Evolutionary conservation across 1,140 invertebrate genomes (phyloP).

Genomic region (Sitobion miscanthi): DNA sequence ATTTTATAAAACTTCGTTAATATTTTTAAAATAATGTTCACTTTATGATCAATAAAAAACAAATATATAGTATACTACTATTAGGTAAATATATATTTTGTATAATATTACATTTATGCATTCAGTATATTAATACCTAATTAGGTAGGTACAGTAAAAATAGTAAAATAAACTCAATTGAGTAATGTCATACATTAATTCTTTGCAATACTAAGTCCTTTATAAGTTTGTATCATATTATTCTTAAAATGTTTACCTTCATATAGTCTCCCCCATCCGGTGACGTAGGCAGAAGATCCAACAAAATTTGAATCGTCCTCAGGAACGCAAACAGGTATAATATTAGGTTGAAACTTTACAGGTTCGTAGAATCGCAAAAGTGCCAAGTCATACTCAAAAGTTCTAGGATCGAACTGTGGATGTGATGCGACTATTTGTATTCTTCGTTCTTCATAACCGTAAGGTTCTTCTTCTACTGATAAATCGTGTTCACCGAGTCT

Average conservation of each 20-base stretch:
- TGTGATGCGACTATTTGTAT: slow-evolving; percentile 91
- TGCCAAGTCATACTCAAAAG: slow-evolving; percentile 92
- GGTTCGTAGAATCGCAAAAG: slow-evolving; percentile 88
- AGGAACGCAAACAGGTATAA: slow-evolving; percentile 88
- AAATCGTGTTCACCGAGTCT: slow-evolving; percentile 90
- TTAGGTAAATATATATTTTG: too few species aligned
- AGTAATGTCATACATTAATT: neutral
- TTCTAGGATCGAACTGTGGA: slow-evolving; percentile 88
- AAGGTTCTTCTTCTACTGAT: slow-evolving; percentile 83
- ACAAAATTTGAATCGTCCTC: slow-evolving; percentile 85
- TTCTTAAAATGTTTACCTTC: slow-evolving; percentile 68
- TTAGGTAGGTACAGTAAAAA: too few species aligned
- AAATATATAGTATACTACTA: too few species aligned
- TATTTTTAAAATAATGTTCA: neutral
- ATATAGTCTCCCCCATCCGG: slow-evolving; percentile 90
- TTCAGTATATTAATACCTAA: neutral
- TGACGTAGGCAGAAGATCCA: slow-evolving; percentile 83
- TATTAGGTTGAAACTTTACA: slow-evolving; percentile 87
- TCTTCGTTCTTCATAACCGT: slow-evolving; percentile 82
- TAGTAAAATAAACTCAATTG: neutral
- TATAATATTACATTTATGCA: neutral
- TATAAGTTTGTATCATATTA: neutral
- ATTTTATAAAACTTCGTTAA: neutral
- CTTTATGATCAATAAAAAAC: neutral
- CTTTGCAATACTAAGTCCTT: neutral